Percentiles rank a stretch among this genome's conserved stretches.
Conservation (phyloP, 2,113 vertebrate genomes). For the Anarhynchus alexandrinus region DNA sequence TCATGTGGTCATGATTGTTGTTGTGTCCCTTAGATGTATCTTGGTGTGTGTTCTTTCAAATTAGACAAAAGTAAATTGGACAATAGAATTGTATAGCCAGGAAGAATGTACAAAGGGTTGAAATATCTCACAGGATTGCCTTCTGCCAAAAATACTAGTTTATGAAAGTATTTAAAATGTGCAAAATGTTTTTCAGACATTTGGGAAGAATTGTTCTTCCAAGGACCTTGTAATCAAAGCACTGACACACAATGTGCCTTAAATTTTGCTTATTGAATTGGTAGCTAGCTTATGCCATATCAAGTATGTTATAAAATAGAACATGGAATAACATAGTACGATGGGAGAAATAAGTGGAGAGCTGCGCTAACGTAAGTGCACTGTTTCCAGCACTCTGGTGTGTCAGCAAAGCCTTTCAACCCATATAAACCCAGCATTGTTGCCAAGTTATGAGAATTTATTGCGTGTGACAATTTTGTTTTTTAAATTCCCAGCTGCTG, state of each 20-base stretch:
- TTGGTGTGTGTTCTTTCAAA: background rate
- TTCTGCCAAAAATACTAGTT: background rate
- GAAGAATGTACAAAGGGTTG: background rate
- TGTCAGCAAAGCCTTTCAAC: background rate
- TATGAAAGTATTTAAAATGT: background rate
- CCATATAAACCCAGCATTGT: background rate
- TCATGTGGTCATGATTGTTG: background rate
- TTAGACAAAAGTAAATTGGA: background rate
- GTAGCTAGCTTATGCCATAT: background rate
- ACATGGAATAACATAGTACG: rapidly evolving
- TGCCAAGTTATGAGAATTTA: background rate
- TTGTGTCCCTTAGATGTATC: background rate
- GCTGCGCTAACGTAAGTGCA: background rate
- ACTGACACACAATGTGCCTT: constrained; percentile 39
- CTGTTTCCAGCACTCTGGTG: background rate
- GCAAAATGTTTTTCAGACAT: background rate
- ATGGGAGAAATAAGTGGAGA: background rate
- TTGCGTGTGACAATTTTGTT: rapidly evolving
- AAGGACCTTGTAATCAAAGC: background rate
- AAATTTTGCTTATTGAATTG: background rate
- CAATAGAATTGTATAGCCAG: background rate
- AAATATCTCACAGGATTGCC: background rate
- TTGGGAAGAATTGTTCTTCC: background rate
- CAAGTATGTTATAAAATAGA: background rate
- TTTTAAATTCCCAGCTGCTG: background rate